Conservation (phyloP, 30 jellyfish, hydroid and myxozoan genomes). For the Aurelia aurita region DNA sequence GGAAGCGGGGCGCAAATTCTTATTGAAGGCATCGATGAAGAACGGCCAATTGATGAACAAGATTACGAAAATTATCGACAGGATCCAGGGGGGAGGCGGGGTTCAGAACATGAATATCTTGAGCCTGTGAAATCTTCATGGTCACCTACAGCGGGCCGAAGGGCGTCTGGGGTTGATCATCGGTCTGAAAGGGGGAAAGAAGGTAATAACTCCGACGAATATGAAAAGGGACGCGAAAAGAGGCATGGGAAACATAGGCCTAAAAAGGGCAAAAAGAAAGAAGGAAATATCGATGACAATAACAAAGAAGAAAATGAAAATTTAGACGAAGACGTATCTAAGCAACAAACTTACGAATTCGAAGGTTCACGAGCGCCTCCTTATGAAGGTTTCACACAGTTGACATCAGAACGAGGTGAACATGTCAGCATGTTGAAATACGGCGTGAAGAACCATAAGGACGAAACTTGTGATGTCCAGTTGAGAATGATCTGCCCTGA, state of each 20-base stretch:
- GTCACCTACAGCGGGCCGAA: constrained; percentile 54
- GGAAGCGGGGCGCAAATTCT: constrained; percentile 26
- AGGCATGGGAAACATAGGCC: neutral
- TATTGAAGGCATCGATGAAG: constrained; percentile 32
- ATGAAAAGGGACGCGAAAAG: neutral
- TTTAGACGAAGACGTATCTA: neutral
- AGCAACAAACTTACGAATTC: constrained; percentile 13
- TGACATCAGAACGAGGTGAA: constrained; percentile 74
- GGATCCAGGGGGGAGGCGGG: neutral
- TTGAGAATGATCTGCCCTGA: constrained; percentile 91
- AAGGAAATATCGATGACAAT: neutral
- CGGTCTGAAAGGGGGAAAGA: neutral
- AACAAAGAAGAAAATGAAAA: neutral
- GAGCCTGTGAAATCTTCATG: constrained; percentile 49
- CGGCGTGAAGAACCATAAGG: constrained; percentile 62
- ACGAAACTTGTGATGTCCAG: constrained; percentile 71
- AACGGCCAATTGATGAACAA: neutral
- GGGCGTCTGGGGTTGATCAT: neutral
- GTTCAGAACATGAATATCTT: neutral
- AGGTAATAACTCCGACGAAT: constrained; percentile 11
- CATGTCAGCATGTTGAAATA: constrained; percentile 54
- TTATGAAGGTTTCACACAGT: constrained; percentile 53
- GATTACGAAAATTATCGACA: neutral
- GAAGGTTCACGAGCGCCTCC: constrained; percentile 52
- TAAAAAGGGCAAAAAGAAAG: neutral